phyloP scores from a whole-genome alignment of 2,888 invertebrate genomes.

The Lasioglossum malachurum region DNA sequence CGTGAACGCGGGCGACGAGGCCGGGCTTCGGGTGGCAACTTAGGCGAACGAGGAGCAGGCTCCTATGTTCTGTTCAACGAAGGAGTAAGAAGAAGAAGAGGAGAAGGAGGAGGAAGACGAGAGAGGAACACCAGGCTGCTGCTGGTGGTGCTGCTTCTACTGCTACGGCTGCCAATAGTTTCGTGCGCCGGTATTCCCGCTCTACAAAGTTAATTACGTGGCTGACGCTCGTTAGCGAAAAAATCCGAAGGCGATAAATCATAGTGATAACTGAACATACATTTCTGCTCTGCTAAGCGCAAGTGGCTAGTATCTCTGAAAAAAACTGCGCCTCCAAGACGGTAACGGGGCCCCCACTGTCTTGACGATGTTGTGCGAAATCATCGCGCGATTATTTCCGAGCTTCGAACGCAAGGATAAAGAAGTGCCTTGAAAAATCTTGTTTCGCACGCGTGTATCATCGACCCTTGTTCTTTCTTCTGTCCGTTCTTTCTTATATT shows the following conservation, averaged over 20 bases:
- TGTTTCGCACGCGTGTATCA: not conserved
- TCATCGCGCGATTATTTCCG: slow-evolving; percentile 39
- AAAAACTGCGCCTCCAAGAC: slow-evolving; percentile 45
- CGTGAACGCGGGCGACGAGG: not conserved
- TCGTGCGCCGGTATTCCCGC: slow-evolving; percentile 42
- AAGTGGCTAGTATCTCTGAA: slow-evolving; percentile 46
- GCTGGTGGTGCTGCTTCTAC: not conserved
- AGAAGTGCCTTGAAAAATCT: not conserved
- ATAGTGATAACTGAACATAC: slow-evolving; percentile 62
- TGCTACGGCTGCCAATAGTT: slow-evolving; percentile 43
- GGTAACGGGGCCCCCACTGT: slow-evolving; percentile 47
- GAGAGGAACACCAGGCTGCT: not conserved
- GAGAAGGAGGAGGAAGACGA: not conserved
- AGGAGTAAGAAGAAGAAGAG: not conserved
- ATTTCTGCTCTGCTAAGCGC: slow-evolving; percentile 64
- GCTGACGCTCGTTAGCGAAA: slow-evolving; percentile 63
- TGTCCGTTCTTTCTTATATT: not conserved
- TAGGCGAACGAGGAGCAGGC: not conserved
- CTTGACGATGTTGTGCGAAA: slow-evolving; percentile 46
- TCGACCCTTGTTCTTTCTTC: not conserved
- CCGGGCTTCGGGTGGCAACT: slow-evolving; percentile 1
- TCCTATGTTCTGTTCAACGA: not conserved
- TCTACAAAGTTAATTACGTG: slow-evolving; percentile 59
- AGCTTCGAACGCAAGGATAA: not conserved
- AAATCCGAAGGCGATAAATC: slow-evolving; percentile 62